Base-by-base conservation (phyloP, 2,888 invertebrate species). In the Ophioninae sp. region DNA sequence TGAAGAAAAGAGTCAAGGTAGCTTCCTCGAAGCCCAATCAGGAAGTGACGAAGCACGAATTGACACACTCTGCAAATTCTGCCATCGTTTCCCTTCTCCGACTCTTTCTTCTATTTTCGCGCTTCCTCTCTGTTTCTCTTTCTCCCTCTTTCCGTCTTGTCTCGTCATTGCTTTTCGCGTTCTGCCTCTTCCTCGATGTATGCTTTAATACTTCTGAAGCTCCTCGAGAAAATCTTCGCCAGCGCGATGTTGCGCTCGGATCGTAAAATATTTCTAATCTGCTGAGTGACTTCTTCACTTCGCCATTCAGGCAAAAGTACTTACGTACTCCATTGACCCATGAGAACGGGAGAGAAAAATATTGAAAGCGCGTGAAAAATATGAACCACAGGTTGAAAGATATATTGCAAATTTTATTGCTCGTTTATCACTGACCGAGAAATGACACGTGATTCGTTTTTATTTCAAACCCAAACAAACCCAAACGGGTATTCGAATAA, bases 11-110 rank as follows among this genome's bases (percentile, higher is more conserved):
- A 77, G 78, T 65, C 77, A 69, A 39, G 39, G 50, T 37, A 44
- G 61, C 56, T 78, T 83, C 77, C 50, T 75, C 70, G 81, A 84
- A 81, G 44, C 10, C 59, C 72, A 67, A 81, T 76, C 62, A 84
- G 79, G 81, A 84, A 84, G 79, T 81, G 84, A 79, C 78, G 70
- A 75, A 75, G 75, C 79, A 57, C 61, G 75, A 84, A 79, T 81
- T 76, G 67, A 81, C 78, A 75, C 81, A 76, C 70, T 72, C 70
- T 67, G 72, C 65, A 59, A 75, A 67, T 81, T 44, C 56, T 67
- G 64, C n/a, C 21, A 82, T 84, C 62, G 57, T 73, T 67, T 69
- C 50, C 37, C 30, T 67, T 68, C 21, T 78, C 50, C 67, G 37
- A 3, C 17, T 7, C 37, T 37, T 17, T 21, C 30, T 50, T 44